Evolutionary conservation across 2,797 vertebrate genomes (phyloP), one percentile per base, ranked within the genome.

Genomic region (Melanotaenia pygmaea): DNA sequence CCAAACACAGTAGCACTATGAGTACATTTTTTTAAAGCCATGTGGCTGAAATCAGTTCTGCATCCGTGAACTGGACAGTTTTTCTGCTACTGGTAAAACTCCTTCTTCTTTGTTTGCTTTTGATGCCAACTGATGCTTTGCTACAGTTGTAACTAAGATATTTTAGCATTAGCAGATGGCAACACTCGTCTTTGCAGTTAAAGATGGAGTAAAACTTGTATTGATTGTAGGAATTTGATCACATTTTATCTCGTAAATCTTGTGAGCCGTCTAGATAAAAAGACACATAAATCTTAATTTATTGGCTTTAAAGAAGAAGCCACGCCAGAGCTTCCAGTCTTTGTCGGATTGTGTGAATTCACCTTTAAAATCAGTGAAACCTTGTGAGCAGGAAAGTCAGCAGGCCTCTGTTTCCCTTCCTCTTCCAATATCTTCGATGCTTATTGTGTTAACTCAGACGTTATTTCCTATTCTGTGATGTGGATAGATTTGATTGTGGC

Each of bases 391-490:
- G 57, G 32, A 72, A 38, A 20, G 43, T 34, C 22, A 51, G 62
- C 32, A 37, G 59, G n/a, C 24, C 24, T 43, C 59, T 24, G 20
- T 34, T 47, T 40, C 40, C 6, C 10, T 54, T 67, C 40, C 47
- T 77, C 64, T 59, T 28, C 14, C 45, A 26, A 8, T 24, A 11
- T 45, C 22, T 58, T 20, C 1, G 18, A 13, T 13, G 1, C n/a
- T 10, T 16, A 10, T 3, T 5, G 3, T 26, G 22, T 53, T 5
- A 3, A 22, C 43, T 45, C 20, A 24, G 51, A 37, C n/a, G 59
- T 28, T 7, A 24, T 14, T 77, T 86, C 78, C 84, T 83, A 71
- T 76, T 75, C 63, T 67, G 22, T 26, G 22, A 26, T 12, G 51
- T 69, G 13, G 2, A 74, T 2, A 3, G 30, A 34, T 35, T 20